Conservation (phyloP, 1,140 invertebrate genomes). For the Papilio helenus region DNA sequence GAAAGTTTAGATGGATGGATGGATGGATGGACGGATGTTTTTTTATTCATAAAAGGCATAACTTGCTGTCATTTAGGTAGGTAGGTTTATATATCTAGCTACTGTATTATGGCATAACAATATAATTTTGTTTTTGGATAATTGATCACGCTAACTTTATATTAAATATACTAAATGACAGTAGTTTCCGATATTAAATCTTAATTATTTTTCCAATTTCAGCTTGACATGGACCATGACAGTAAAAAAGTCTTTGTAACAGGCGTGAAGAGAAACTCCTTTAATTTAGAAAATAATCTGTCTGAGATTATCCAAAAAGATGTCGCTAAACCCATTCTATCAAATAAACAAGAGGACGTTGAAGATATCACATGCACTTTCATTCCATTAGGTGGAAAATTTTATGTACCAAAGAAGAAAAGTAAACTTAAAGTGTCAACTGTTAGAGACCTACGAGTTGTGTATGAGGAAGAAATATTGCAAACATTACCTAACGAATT, state of each 20-base stretch:
- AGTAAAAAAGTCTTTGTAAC: conserved; percentile 62
- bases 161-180: too few relatives aligned
- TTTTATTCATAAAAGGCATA: too few relatives aligned
- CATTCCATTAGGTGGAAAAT: conserved; percentile 63
- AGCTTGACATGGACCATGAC: conserved; percentile 55
- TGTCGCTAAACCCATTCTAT: conserved; percentile 55
- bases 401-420: conserved; percentile 70
- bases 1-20: too few relatives aligned
- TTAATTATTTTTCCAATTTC: conserved; percentile 1
- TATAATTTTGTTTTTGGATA: too few relatives aligned
- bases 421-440: conserved; percentile 68
- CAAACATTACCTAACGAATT: conserved; percentile 58
- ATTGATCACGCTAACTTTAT: too few relatives aligned
- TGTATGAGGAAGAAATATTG: conserved; percentile 66
- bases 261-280: conserved; percentile 56
- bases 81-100: too few relatives aligned
- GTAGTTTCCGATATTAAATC: background rate
- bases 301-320: conserved; percentile 59
- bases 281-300: conserved; percentile 58
- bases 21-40: too few relatives aligned
- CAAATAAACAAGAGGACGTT: conserved; percentile 18
- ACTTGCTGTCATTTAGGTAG: too few relatives aligned
- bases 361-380: conserved; percentile 55
- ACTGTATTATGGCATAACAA: too few relatives aligned
- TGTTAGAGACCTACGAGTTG: conserved; percentile 64